Base-by-base conservation (phyloP, 2,888 invertebrate species). In the Ormyrus rosae region DNA sequence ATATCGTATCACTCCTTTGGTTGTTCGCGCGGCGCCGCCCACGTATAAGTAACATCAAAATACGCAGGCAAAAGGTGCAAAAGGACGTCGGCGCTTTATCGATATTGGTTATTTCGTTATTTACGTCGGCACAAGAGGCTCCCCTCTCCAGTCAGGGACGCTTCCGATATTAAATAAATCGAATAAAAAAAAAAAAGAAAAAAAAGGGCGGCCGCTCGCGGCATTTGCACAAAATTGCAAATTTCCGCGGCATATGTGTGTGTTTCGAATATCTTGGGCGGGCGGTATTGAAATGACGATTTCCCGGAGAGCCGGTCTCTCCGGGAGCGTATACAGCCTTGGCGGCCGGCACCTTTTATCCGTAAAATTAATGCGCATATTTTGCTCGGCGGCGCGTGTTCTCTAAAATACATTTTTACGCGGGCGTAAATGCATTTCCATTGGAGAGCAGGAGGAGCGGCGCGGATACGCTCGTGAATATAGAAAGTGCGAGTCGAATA, bases 381-480 rank as follows among this genome's bases (percentile, higher is more conserved):
- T 79, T 73, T 74, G 64, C 34, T 34, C 53, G 7, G 61, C 55
- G n/a, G 5, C 13, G 34, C 34, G 34, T 34, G 34, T 34, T 34
- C 11, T 65, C 67, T 70, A 76, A 79, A 69, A 76, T 65, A 79
- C 61, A 76, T 79, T 82, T 81, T 82, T 76, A 72, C 81, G 72
- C 68, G 64, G 73, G 48, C 64, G 69, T 63, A 76, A 79, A 76
- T 73, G 76, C 72, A 82, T 81, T 81, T 68, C 71, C 74, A 81
- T 77, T 63, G 50, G 67, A n/a, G 45, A n/a, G 45, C 19, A 50
- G 13, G 46, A 13, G 63, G 53, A n/a, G 8, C 13, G 48, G 19
- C 53, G 61, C 46, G 9, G 56, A 46, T 58, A 46, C 58, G 45
- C 71, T 53, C 69, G 70, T 60, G 75, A 63, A 81, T 75, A 68